These are phyloP conservation scores for Syncerus caffer DNA, from an alignment of 2,797 vertebrate genomes.

Conservation along the genomic window DNA sequence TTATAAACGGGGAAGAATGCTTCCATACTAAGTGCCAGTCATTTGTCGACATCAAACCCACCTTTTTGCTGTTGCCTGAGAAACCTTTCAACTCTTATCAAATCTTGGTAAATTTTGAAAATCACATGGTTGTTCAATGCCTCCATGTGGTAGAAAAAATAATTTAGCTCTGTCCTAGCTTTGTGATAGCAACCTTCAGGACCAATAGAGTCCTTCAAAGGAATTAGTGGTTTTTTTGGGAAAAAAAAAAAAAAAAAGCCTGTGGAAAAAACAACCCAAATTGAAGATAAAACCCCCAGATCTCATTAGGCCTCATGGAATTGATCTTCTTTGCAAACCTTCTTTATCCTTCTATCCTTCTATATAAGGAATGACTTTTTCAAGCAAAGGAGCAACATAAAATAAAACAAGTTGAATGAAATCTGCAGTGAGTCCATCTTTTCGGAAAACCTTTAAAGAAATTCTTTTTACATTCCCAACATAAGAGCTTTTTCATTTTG, in stretches of 20 bases:
- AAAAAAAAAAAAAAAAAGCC: neutral
- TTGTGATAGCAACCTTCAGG: constrained; percentile 60
- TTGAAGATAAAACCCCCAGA: constrained; percentile 75
- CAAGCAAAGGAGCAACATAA: constrained; percentile 63
- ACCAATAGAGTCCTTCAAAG: constrained; percentile 70
- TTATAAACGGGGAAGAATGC: neutral
- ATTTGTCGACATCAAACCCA: constrained; percentile 12
- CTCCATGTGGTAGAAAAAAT: constrained; percentile 77
- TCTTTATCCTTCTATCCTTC: constrained; percentile 74
- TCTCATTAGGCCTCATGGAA: constrained; percentile 73
- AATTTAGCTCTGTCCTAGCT: constrained; percentile 66
- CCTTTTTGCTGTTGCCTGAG: neutral
- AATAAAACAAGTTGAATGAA: constrained; percentile 71
- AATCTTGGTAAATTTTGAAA: constrained; percentile 65
- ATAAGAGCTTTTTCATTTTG: constrained; percentile 18
- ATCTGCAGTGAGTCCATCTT: constrained; percentile 65
- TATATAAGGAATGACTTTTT: constrained; percentile 73
- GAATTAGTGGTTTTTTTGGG: constrained; percentile 39
- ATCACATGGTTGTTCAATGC: constrained; percentile 69
- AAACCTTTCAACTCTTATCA: constrained; percentile 21
- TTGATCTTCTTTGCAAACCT: constrained; percentile 62
- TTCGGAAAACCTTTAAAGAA: constrained; percentile 68
- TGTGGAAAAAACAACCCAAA: constrained; percentile 67
- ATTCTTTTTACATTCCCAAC: constrained; percentile 67
- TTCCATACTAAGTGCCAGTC: constrained; percentile 33